Evolutionary conservation across 1,140 invertebrate genomes (phyloP), one percentile per base, ranked within the genome.

Genomic region (Solenopsis fugax): DNA sequence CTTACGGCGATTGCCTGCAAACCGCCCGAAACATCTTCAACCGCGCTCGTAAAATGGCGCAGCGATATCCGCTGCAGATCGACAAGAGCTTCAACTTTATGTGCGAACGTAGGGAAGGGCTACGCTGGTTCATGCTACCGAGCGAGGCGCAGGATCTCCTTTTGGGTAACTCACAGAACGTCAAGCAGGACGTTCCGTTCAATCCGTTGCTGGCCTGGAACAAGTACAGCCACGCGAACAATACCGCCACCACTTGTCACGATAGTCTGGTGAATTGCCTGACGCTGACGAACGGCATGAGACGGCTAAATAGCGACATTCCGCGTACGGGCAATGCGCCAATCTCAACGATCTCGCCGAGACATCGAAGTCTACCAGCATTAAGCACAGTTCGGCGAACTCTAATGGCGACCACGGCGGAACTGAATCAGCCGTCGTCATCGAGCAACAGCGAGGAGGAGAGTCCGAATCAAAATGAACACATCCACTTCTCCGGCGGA

Each of bases 71-170:
- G 12, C 95, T 97, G 62, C 96, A 97, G 21, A 94, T 95, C 24
- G 98, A 98, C 91, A 97, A 97, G 88, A 96, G 96, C 78, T 96
- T 97, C 12, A 94, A 91, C 21, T 96, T 98, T 54, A 96, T 98
- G 92, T 96, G 97, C 91, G 96, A 96, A 54, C 94, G 96, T 64
- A 96, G 97, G 29, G 96, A 97, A 87, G 95, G 96, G 72, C 94
- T 98, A 16, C 95, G 98, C 76, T 99, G 98, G 98, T 99, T 98
- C 93, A 97, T 98, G 96, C 94, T 98, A 64, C 97, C 97, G 0
- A 96, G 96, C 90, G 97, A 97, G 94, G 97, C 97, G 3, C 97
- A 97, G 93, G 97, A 97, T 90, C 95, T 97, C 5, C 92, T 97
- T 0, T 95, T 97, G 0, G 97, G 97, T 21, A 96, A 97, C 89